Percentiles rank a stretch among this genome's conserved stretches.
phyloP scores from a whole-genome alignment of 2,113 vertebrate genomes.

The Tringa solitaria region DNA sequence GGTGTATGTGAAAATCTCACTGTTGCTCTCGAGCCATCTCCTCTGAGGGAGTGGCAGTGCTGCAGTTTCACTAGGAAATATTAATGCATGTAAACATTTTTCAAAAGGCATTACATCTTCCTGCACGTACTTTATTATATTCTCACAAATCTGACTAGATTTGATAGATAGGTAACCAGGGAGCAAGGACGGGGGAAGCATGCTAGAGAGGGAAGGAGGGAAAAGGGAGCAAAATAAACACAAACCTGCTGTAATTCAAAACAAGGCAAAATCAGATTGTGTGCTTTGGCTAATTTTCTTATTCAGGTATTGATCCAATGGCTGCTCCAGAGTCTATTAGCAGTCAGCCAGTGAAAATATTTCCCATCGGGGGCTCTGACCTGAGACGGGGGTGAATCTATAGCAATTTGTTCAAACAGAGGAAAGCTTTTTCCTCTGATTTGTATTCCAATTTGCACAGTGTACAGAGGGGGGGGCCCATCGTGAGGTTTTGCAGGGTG shows the following conservation, averaged over 20 bases:
- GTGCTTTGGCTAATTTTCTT: slow-evolving; percentile 81
- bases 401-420: slow-evolving; percentile 84
- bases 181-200: neutral
- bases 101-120: slow-evolving; percentile 60
- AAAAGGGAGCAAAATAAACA: neutral
- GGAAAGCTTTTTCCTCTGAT: slow-evolving; percentile 76
- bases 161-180: slow-evolving; percentile 63
- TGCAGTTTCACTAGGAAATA: slow-evolving; percentile 56
- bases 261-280: slow-evolving; percentile 71
- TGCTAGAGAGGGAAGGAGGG: slow-evolving; percentile 1
- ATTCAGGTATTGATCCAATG: slow-evolving; percentile 74
- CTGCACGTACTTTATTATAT: slow-evolving; percentile 64
- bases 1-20: neutral
- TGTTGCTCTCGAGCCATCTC: neutral
- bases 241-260: slow-evolving; percentile 71
- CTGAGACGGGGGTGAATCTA: slow-evolving; percentile 79
- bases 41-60: slow-evolving; percentile 1
- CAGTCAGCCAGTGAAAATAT: slow-evolving; percentile 83
- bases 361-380: slow-evolving; percentile 80
- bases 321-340: slow-evolving; percentile 83
- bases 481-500: neutral
- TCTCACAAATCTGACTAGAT: slow-evolving; percentile 60
- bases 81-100: slow-evolving; percentile 65
- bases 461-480: neutral
- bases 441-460: slow-evolving; percentile 80